phyloP scores from a whole-genome alignment of 2,888 invertebrate species.

The Tuberolachnus salignus region DNA sequence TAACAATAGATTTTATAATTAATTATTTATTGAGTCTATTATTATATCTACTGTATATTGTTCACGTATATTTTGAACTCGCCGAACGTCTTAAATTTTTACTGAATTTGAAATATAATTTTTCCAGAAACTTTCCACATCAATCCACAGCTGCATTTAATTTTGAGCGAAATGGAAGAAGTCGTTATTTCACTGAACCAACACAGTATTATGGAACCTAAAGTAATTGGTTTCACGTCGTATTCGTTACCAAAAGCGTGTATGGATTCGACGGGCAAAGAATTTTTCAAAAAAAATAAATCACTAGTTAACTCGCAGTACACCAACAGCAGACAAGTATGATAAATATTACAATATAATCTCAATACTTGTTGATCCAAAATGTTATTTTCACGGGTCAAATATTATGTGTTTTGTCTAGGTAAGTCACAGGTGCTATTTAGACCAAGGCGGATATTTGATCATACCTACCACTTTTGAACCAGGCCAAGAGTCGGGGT shows the following conservation, averaged over 20 bases:
- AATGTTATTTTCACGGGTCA: not conserved
- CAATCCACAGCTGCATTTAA: constrained; percentile 85
- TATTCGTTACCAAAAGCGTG: constrained; percentile 75
- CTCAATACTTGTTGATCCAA: not conserved
- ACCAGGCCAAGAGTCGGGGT: constrained; percentile 86
- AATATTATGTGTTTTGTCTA: constrained; percentile 58
- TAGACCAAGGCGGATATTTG: constrained; percentile 82
- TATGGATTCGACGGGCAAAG: constrained; percentile 77
- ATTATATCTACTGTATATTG: too few relatives aligned
- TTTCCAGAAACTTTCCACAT: constrained; percentile 84
- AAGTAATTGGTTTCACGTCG: constrained; percentile 89
- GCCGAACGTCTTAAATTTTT: not conserved
- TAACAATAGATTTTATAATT: not conserved
- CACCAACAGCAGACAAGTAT: constrained; percentile 87
- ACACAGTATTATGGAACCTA: constrained; percentile 89
- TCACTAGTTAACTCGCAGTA: constrained; percentile 88
- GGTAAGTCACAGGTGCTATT: constrained; percentile 74
- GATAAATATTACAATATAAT: constrained; percentile 3
- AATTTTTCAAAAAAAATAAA: constrained; percentile 84
- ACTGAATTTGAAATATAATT: constrained; percentile 10
- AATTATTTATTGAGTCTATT: too few relatives aligned
- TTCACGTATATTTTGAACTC: not conserved
- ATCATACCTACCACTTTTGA: constrained; percentile 91
- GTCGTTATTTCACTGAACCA: constrained; percentile 86
- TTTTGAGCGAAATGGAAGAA: constrained; percentile 79